Conservation (phyloP, 2,797 vertebrate species). For the Danio aesculapii region DNA sequence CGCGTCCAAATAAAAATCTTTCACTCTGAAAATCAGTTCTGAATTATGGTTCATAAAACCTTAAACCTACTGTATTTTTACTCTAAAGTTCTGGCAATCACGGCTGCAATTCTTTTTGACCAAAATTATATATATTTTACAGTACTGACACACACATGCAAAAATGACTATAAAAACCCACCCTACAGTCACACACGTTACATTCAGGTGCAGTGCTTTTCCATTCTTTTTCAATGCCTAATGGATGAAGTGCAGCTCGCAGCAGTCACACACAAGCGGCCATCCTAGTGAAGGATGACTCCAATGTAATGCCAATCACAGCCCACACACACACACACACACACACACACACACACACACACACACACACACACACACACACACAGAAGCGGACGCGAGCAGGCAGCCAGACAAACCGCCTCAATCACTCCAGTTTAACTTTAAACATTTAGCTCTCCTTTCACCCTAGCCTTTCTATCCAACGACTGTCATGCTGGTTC, state of each 20-base stretch:
- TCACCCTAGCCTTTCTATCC: conserved; percentile 46
- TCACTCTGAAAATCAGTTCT: no score
- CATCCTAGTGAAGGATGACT: conserved; percentile 44
- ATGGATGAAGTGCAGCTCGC: conserved; percentile 32
- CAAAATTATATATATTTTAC: no score
- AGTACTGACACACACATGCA: no score
- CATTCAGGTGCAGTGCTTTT: background rate
- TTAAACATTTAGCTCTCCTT: conserved; percentile 56
- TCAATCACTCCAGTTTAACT: conserved; percentile 57
- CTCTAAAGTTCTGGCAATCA: no score
- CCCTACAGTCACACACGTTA: background rate
- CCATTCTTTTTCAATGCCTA: conserved; percentile 21
- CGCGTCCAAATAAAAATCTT: no score
- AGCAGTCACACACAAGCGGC: conserved; percentile 24
- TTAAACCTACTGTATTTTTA: no score
- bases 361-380: no score
- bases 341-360: no score
- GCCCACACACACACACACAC: conserved; percentile 24
- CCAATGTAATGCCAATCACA: conserved; percentile 52
- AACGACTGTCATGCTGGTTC: conserved; percentile 51
- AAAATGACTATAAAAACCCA: background rate
- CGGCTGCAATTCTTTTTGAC: no score
- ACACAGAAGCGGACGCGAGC: background rate
- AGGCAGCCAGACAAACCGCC: conserved; percentile 42
- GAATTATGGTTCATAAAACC: no score